These are phyloP conservation scores for Epiperipatus broadwayi DNA, from an alignment of 2,888 invertebrate genomes.

Conservation along the genomic window DNA sequence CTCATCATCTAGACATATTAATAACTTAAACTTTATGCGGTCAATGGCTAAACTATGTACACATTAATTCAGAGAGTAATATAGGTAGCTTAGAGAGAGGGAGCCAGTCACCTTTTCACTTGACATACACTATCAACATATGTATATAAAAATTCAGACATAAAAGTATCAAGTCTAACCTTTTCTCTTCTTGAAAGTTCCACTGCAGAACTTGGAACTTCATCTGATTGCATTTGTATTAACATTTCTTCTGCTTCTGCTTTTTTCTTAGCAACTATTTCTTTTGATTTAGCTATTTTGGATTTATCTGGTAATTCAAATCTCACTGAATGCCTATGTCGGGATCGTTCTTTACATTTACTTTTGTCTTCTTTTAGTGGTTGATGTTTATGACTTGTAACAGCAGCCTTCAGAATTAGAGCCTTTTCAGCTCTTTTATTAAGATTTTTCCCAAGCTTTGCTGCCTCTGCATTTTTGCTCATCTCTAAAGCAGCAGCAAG, in stretches of 20 bases:
- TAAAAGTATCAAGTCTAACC: constrained; percentile 34
- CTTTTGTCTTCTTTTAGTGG: not conserved
- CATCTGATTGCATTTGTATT: constrained; percentile 48
- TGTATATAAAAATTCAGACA: not conserved
- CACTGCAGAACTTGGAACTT: constrained; percentile 74
- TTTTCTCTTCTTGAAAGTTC: constrained; percentile 86
- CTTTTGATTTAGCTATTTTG: constrained; percentile 13
- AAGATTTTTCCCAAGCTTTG: no score
- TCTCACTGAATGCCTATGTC: constrained; percentile 17
- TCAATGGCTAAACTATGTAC: no score
- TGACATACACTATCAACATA: no score
- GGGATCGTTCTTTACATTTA: not conserved
- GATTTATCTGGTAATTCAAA: constrained; percentile 16
- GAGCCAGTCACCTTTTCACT: no score
- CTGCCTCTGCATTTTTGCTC: no score
- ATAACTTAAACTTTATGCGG: no score
- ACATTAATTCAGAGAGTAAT: no score
- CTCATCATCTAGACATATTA: no score
- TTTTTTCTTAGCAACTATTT: constrained; percentile 33
- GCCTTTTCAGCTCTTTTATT: not conserved
- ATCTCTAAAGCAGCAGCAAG: no score
- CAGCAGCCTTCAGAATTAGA: not conserved
- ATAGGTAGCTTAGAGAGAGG: no score
- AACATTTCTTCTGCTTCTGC: constrained; percentile 28
- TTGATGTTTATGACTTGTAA: not conserved